Evolutionary conservation across 2,888 invertebrate species (phyloP).

Genomic region (Andrena trimmerana): DNA sequence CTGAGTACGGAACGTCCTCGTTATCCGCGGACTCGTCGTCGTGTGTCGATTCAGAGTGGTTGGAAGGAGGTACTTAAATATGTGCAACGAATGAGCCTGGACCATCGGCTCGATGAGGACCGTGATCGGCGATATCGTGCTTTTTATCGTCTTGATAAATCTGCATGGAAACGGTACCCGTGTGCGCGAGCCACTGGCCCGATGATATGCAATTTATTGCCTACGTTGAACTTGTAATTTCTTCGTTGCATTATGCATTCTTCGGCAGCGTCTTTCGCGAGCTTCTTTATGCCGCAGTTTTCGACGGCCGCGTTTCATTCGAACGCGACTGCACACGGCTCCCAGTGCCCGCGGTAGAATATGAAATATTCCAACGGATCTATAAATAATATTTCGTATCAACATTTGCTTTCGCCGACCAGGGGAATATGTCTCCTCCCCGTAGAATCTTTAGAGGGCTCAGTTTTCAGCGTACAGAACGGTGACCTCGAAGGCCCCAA

Average conservation of each 20-base stretch:
- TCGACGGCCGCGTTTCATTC: slow-evolving; percentile 14
- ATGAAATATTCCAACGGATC: neutral
- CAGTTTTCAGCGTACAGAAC: neutral
- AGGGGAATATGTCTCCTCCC: neutral
- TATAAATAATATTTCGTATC: slow-evolving; percentile 7
- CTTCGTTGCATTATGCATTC: slow-evolving; percentile 55
- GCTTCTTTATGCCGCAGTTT: slow-evolving; percentile 45
- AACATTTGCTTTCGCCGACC: neutral
- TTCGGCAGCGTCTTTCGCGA: slow-evolving; percentile 28
- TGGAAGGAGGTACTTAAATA: slow-evolving; percentile 66
- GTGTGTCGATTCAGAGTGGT: slow-evolving; percentile 55
- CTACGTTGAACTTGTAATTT: slow-evolving; percentile 55
- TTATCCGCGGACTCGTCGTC: slow-evolving; percentile 62
- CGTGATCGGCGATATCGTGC: slow-evolving; percentile 57
- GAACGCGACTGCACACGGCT: neutral
- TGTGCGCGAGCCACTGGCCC: slow-evolving; percentile 22
- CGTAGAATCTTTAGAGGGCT: neutral
- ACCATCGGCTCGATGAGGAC: slow-evolving; percentile 54
- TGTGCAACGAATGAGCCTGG: slow-evolving; percentile 58
- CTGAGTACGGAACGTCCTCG: slow-evolving; percentile 67
- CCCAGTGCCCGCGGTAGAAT: neutral
- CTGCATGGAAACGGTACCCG: slow-evolving; percentile 52
- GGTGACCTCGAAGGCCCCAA: slow-evolving; percentile 17
- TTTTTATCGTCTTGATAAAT: slow-evolving; percentile 64
- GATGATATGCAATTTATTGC: slow-evolving; percentile 62